phyloP scores from a whole-genome alignment of 1,140 invertebrate species.

The Augochlora pura region DNA sequence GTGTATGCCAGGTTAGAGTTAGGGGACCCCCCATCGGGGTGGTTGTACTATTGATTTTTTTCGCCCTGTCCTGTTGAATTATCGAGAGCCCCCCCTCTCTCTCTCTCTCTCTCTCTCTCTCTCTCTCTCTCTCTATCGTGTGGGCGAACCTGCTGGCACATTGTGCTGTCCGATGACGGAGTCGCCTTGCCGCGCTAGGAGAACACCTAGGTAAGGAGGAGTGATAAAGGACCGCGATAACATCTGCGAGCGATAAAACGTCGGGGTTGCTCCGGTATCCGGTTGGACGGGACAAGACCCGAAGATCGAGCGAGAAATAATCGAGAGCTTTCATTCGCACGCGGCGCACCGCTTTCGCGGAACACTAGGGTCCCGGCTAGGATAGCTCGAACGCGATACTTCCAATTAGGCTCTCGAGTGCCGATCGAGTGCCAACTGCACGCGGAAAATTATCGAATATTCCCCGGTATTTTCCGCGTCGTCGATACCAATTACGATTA shows the following conservation, averaged over 20 bases:
- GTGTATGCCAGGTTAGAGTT: slow-evolving; percentile 48
- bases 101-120: too few relatives aligned
- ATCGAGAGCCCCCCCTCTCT: too few relatives aligned
- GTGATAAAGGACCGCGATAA: slow-evolving; percentile 23
- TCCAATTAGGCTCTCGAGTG: slow-evolving; percentile 16
- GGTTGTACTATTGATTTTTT: slow-evolving; percentile 68
- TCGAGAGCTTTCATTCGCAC: slow-evolving; percentile 14
- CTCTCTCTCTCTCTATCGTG: slow-evolving; percentile 55
- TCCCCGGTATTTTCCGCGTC: slow-evolving; percentile 27
- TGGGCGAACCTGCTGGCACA: slow-evolving; percentile 59
- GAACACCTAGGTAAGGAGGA: background rate
- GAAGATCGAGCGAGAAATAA: slow-evolving; percentile 9
- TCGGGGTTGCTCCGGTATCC: background rate
- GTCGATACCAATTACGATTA: slow-evolving; percentile 39
- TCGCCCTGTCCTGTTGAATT: slow-evolving; percentile 65
- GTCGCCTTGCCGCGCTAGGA: background rate
- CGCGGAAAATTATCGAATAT: slow-evolving; percentile 36
- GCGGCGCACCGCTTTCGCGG: background rate
- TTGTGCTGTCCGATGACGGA: slow-evolving; percentile 54
- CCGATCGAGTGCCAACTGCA: background rate
- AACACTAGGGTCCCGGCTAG: background rate
- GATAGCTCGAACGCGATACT: slow-evolving; percentile 26
- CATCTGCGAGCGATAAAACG: slow-evolving; percentile 8
- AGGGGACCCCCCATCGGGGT: slow-evolving; percentile 57
- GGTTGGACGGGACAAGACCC: background rate